Percentiles rank a stretch among this genome's conserved stretches.
Conservation (phyloP, 2,113 vertebrate species). For the Bagarius yarrelli region DNA sequence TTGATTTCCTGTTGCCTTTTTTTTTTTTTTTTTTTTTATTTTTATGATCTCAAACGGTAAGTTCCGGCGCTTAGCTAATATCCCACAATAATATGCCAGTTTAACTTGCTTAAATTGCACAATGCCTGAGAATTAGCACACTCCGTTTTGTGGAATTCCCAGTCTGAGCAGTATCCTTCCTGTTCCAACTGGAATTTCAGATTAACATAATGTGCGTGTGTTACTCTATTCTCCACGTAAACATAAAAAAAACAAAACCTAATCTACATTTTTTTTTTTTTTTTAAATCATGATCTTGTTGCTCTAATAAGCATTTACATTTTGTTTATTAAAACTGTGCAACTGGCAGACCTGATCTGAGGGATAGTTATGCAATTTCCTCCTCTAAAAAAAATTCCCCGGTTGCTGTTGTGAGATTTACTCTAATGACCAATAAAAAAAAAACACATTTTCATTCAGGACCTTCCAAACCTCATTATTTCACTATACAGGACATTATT, state of each 20-base stretch:
- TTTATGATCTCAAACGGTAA: too few species aligned
- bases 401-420: background rate
- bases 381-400: conserved; percentile 3
- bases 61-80: background rate
- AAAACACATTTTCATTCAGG: background rate
- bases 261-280: too few species aligned
- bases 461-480: background rate
- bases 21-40: too few species aligned
- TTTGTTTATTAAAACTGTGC: background rate
- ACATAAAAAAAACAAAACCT: too few species aligned
- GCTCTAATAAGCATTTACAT: too few species aligned
- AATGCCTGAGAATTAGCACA: background rate
- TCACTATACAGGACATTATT: background rate
- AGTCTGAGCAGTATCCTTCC: background rate
- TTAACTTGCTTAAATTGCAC: background rate
- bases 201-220: too few species aligned
- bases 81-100: background rate
- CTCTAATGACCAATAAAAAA: background rate
- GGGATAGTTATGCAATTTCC: background rate
- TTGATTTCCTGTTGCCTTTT: too few species aligned
- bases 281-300: background rate
- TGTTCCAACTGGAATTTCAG: background rate
- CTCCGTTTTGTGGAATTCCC: background rate
- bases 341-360: background rate
- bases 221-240: background rate